Percentiles rank a stretch among this genome's conserved stretches.
Evolutionary conservation across 2,113 vertebrate genomes (phyloP).

Genomic region (Oryzias melastigma): DNA sequence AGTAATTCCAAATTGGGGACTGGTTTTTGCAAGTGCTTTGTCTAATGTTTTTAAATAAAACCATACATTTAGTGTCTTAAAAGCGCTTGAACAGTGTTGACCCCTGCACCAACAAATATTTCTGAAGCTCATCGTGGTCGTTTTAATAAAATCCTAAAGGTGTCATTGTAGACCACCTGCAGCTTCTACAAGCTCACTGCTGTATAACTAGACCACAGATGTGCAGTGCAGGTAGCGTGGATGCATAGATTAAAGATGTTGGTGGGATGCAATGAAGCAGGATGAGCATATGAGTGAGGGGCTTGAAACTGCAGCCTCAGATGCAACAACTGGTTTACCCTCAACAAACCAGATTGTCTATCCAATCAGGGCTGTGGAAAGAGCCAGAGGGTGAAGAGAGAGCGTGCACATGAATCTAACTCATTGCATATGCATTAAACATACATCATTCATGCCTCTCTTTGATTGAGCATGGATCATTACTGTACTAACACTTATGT

Average conservation of each 20-base stretch:
- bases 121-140: too few relatives aligned
- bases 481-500: constrained; percentile 34
- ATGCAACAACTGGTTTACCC: constrained; percentile 31
- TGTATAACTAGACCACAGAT: too few relatives aligned
- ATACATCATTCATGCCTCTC: constrained; percentile 26
- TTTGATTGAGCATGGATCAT: constrained; percentile 51
- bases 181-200: too few relatives aligned
- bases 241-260: constrained; percentile 68
- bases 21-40: too few relatives aligned
- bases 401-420: not conserved
- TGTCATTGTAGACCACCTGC: too few relatives aligned
- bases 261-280: constrained; percentile 53
- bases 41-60: too few relatives aligned
- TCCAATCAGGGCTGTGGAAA: constrained; percentile 25
- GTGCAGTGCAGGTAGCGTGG: too few relatives aligned
- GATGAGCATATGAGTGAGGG: constrained; percentile 30
- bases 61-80: too few relatives aligned
- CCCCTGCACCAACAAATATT: too few relatives aligned
- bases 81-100: too few relatives aligned
- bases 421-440: constrained; percentile 34
- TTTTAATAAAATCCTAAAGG: too few relatives aligned
- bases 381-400: constrained; percentile 25
- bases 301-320: constrained; percentile 44
- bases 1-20: too few relatives aligned
- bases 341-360: constrained; percentile 47